phyloP scores from a whole-genome alignment of 2,797 vertebrate species.

The Pseudomugil gertrudae region DNA sequence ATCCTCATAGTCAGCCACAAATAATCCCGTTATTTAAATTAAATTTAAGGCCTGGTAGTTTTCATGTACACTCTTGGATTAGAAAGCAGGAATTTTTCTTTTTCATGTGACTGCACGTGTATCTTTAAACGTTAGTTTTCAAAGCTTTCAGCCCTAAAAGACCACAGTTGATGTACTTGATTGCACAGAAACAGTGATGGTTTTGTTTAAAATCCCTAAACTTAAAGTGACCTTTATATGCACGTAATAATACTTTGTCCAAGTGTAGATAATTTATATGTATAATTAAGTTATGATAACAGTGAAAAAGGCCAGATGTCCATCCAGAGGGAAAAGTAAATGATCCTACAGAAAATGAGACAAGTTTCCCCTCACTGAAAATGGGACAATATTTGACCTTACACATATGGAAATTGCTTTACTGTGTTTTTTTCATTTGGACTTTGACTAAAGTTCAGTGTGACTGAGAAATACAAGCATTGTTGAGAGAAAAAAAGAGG shows the following conservation, averaged over 20 bases:
- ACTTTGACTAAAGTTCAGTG: constrained; percentile 66
- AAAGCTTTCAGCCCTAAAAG: constrained; percentile 25
- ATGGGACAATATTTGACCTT: constrained; percentile 65
- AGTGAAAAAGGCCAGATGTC: constrained; percentile 74
- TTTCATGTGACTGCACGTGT: constrained; percentile 9
- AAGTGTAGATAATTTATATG: constrained; percentile 69
- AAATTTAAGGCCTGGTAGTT: background rate
- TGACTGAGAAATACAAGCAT: constrained; percentile 50
- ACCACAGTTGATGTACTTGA: constrained; percentile 23
- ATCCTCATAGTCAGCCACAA: too few species aligned
- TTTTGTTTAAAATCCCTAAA: constrained; percentile 33
- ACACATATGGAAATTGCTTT: constrained; percentile 59
- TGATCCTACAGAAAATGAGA: constrained; percentile 54
- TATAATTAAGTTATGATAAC: constrained; percentile 74
- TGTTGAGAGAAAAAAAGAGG: constrained; percentile 36
- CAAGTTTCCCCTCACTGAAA: constrained; percentile 64
- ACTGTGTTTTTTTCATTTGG: constrained; percentile 68
- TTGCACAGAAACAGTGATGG: constrained; percentile 20
- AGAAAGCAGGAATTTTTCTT: background rate
- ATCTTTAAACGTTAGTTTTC: constrained; percentile 33
- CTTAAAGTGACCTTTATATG: constrained; percentile 45
- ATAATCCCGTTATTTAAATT: background rate
- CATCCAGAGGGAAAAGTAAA: constrained; percentile 65
- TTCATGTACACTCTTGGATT: background rate
- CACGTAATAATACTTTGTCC: constrained; percentile 57